Evolutionary conservation across 1,140 invertebrate genomes (phyloP).

Genomic region (Druon quercuslanigerum): DNA sequence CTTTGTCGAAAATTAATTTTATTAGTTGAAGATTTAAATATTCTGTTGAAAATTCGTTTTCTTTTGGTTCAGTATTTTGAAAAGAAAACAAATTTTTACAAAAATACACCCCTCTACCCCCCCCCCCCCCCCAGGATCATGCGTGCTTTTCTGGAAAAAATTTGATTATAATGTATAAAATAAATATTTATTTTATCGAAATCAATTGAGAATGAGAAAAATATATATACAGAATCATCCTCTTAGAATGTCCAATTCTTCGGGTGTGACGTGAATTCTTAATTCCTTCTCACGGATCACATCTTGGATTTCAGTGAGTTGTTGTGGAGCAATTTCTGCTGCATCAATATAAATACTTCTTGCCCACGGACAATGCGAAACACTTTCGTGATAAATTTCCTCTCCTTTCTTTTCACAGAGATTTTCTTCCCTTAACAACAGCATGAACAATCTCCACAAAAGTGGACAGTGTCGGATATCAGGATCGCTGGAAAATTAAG

Average conservation of each 20-base stretch:
- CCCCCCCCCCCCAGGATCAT: too few relatives aligned
- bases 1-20: too few relatives aligned
- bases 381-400: slow-evolving; percentile 68
- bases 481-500: slow-evolving; percentile 55
- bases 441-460: slow-evolving; percentile 78
- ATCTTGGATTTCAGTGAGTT: slow-evolving; percentile 80
- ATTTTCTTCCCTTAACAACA: slow-evolving; percentile 71
- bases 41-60: too few relatives aligned
- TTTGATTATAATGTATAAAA: too few relatives aligned
- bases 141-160: too few relatives aligned
- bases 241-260: slow-evolving; percentile 82
- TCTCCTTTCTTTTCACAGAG: slow-evolving; percentile 69
- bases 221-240: slow-evolving; percentile 56
- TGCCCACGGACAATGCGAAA: slow-evolving; percentile 81
- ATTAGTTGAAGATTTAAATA: too few relatives aligned
- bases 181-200: too few relatives aligned
- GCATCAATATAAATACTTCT: slow-evolving; percentile 74
- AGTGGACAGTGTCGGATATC: slow-evolving; percentile 75
- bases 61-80: too few relatives aligned
- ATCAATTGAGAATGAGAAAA: too few relatives aligned
- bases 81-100: too few relatives aligned
- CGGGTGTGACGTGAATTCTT: slow-evolving; percentile 81
- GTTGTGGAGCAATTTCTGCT: slow-evolving; percentile 74
- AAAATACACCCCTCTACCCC: too few relatives aligned
- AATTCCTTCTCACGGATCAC: slow-evolving; percentile 83